phyloP scores from a whole-genome alignment of 2,888 invertebrate genomes.

The Agriotes lineatus region DNA sequence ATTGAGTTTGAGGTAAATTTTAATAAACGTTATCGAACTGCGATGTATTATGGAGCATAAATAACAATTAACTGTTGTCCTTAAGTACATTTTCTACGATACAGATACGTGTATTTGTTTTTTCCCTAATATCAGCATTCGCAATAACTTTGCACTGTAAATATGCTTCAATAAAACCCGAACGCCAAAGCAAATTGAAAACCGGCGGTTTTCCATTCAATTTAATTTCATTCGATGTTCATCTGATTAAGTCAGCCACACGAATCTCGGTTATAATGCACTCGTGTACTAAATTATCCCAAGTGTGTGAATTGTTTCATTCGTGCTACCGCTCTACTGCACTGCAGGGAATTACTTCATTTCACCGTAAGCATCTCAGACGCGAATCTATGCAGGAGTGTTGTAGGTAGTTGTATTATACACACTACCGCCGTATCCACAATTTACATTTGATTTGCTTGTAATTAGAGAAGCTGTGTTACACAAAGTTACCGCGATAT shows the following conservation, averaged over 20 bases:
- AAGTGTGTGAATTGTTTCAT: conserved; percentile 42
- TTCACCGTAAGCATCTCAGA: conserved; percentile 39
- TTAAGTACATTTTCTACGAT: too few relatives aligned
- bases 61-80: too few relatives aligned
- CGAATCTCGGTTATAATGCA: conserved; percentile 39
- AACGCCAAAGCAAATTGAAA: conserved; percentile 17
- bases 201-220: conserved; percentile 24
- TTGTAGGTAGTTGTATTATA: conserved; percentile 33
- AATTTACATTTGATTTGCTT: conserved; percentile 43
- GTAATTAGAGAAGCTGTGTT: conserved; percentile 37
- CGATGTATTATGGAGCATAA: too few relatives aligned
- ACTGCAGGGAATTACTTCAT: conserved; percentile 45
- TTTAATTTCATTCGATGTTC: conserved; percentile 26
- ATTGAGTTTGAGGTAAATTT: too few relatives aligned
- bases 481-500: conserved; percentile 30
- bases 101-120: too few relatives aligned
- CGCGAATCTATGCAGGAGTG: conserved; percentile 36
- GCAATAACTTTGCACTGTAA: too few relatives aligned
- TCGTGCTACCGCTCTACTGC: conserved; percentile 36
- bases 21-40: too few relatives aligned
- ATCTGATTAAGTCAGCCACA: conserved; percentile 37
- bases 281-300: conserved; percentile 42
- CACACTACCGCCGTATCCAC: conserved; percentile 29
- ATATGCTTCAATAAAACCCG: too few relatives aligned
- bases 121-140: too few relatives aligned